Evolutionary conservation across 1,140 invertebrate species (phyloP), one percentile per base, ranked within the genome.

Genomic region (Ceratoteleas bidentatus): DNA sequence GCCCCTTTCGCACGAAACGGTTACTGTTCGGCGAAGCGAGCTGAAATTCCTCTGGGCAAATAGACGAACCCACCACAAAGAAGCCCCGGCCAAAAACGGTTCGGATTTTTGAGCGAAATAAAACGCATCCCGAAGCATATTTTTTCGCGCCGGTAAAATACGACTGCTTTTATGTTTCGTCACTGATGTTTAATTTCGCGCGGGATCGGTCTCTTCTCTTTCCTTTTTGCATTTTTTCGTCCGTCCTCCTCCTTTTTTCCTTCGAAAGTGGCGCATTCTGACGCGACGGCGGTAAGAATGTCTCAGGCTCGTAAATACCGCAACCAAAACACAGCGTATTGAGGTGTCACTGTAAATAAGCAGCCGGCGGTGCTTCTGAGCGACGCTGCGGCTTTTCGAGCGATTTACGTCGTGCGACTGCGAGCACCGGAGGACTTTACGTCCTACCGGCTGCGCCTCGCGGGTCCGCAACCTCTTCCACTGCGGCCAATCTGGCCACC

Each of bases 261-360:
- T 43, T 6, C n/a, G 56, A 76, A 47, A 57, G 53, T 53, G 61
- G 70, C 61, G 14, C 70, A 53, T 61, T 60, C 49, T 66, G 47
- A 66, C 64, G 52, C 36, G 43, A 60, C 45, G 65, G 15, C 56
- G 62, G 61, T 61, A 74, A 69, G 65, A 75, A 66, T 73, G 56
- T 80, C 52, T 65, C 70, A 60, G 75, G 65, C 64, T 78, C 81
- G 65, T 83, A 83, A 83, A 83, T 79, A 83, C 75, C 13, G 72
- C 47, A 69, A 49, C 65, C 79, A 72, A 84, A 85, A 82, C 54
- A 57, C 16, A 49, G 66, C 75, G 65, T 82, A 84, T 84, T 77
- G 78, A 84, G 76, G 84, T 82, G 84, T 85, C 84, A 76, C 61
- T 78, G 79, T 85, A 84, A 85, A 84, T 85, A 85, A 81, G 76